Conservation (phyloP, 1,140 invertebrate species). For the Wiebesia pumilae region DNA sequence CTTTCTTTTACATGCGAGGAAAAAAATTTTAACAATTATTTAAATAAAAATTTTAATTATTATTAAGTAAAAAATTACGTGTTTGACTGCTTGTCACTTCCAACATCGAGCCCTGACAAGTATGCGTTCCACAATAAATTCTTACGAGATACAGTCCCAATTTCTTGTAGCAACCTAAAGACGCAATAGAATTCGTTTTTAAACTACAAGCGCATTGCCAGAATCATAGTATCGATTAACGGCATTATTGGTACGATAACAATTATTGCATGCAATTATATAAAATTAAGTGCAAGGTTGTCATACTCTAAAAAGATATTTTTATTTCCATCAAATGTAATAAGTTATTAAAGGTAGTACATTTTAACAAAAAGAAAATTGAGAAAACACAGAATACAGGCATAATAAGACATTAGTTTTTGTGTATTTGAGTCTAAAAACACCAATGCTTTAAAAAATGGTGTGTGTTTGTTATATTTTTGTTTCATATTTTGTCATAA, state of each 20-base stretch:
- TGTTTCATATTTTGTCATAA: too few species aligned
- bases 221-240: background rate
- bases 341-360: too few species aligned
- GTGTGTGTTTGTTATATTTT: too few species aligned
- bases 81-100: slow-evolving; percentile 49
- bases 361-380: too few species aligned
- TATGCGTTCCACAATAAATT: slow-evolving; percentile 49
- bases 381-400: too few species aligned
- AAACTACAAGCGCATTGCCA: slow-evolving; percentile 28
- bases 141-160: slow-evolving; percentile 45
- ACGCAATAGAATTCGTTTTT: slow-evolving; percentile 37
- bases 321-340: too few species aligned
- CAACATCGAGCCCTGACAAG: slow-evolving; percentile 48
- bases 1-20: background rate
- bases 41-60: slow-evolving; percentile 35
- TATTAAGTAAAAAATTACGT: slow-evolving; percentile 43
- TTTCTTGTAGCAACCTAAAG: slow-evolving; percentile 51
- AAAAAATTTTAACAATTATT: background rate
- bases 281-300: background rate
- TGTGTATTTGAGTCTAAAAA: too few species aligned
- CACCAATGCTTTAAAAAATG: too few species aligned
- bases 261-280: slow-evolving; percentile 23
- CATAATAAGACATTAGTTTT: too few species aligned
- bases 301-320: background rate
- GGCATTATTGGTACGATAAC: background rate